Base-by-base conservation (phyloP, 2,797 vertebrate species). In the Anas bahamensis region DNA sequence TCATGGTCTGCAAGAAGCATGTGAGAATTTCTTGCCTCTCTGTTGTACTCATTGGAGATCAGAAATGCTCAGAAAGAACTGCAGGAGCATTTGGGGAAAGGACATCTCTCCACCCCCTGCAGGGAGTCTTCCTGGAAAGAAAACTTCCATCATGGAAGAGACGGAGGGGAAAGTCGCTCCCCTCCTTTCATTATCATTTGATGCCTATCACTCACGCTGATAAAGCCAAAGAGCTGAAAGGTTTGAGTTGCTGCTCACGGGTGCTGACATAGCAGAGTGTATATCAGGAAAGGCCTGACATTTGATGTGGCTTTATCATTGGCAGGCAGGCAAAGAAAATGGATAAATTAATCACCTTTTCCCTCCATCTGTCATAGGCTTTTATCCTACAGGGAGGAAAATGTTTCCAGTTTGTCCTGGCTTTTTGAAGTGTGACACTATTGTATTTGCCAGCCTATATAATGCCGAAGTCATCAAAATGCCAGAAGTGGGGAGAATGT, bases 261-360 rank as follows among this genome's bases (percentile, higher is more conserved):
- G 22, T 69, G 41, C 52, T 28, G 7, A 86, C 64, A 57, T 19
- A 84, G 66, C 64, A 65, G 21, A 80, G 24, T 22, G 19, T 69
- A 5, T 75, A 71, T 66, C 2, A 7, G 50, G 24, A 81, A 52
- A 42, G 59, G 42, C 28, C 52, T 82, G 76, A 79, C 68, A 52
- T 77, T 88, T 95, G 72, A 81, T 92, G 46, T 24, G 9, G 68
- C 82, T 95, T 94, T 95, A 94, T 95, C 88, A 64, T 17, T 82
- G 65, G 59, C 68, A 86, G 70, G 70, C 53, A 90, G 39, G 89
- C 59, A 93, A 84, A 82, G 44, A 80, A 83, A 76, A 88, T 66
- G 44, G 72, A 68, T 86, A 74, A 92, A 93, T 89, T 95, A 79
- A 90, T 96, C 87, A 86, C 60, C 72, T 82, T 92, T 48, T 80